Conservation (phyloP, 1,140 invertebrate genomes). For the Drosophila lowei region DNA sequence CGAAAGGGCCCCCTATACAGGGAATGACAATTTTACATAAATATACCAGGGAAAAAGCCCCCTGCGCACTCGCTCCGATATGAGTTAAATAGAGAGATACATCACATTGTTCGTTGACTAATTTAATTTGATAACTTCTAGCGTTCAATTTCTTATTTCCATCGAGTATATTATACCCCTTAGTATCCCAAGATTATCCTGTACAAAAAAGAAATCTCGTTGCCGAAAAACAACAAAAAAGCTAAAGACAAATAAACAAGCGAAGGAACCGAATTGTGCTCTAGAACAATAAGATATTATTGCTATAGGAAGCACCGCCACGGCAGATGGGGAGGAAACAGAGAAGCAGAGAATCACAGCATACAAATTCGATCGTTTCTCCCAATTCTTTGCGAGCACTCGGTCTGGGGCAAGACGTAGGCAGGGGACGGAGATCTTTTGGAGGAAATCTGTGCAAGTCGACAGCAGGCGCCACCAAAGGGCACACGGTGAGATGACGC, state of each 20-base stretch:
- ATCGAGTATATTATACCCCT: too few species aligned
- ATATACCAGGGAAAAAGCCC: too few species aligned
- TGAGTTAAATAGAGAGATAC: too few species aligned
- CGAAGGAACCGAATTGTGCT: constrained; percentile 34
- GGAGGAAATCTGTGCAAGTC: neutral
- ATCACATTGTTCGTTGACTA: too few species aligned
- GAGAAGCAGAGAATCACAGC: constrained; percentile 11
- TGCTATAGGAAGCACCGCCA: neutral
- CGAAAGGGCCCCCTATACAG: too few species aligned
- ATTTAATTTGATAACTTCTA: too few species aligned
- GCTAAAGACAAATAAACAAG: constrained; percentile 44
- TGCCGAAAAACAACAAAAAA: constrained; percentile 13
- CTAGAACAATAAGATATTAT: constrained; percentile 35
- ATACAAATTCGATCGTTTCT: constrained; percentile 20
- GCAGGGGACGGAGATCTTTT: constrained; percentile 12
- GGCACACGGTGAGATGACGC: constrained; percentile 38
- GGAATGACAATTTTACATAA: too few species aligned
- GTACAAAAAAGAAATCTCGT: constrained; percentile 26
- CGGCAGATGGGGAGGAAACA: constrained; percentile 7
- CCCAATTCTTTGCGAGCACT: constrained; percentile 18
- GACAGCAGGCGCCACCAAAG: constrained; percentile 41
- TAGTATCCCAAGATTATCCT: constrained; percentile 4
- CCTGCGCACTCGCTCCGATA: too few species aligned
- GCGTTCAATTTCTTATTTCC: too few species aligned
- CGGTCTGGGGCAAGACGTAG: constrained; percentile 23